Base-by-base conservation (phyloP, 2,113 vertebrate species). In the Tetrao urogallus region DNA sequence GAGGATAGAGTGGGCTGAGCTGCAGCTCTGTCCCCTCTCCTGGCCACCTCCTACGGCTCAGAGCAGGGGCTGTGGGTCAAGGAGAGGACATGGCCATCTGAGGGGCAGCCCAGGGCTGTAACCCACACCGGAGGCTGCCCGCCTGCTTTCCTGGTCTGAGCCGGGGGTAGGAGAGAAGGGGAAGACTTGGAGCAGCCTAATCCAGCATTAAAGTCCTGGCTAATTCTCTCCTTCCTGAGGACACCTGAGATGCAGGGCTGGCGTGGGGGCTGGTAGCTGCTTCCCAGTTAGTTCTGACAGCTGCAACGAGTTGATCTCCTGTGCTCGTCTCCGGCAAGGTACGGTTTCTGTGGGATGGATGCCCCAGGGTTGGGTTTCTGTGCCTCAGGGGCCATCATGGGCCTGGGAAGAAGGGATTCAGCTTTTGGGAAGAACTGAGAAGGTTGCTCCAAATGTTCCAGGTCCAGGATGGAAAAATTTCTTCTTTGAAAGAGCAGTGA, bases 141-240 rank as follows among this genome's bases (percentile, higher is more conserved):
- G 21, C 72, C 67, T 3, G 1, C 86, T 82, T 85, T 38, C 81
- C 75, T 1, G 4, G 15, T 48, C 71, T 90, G 67, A 93, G 61
- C 83, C 70, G 61, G 13, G 54, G 40, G 56, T 48, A 70, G 43
- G 74, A 96, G 80, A 79, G 52, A 70, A 79, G 71, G 82, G 80
- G 74, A 74, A 78, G 89, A 81, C 47, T 48, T 85, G 52, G 57
- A 65, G 57, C 76, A 79, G 70, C 57, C 65, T 96, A 93, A 95
- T 96, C 92, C 92, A 92, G 48, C 82, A 71, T 91, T 75, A 91
- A 91, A 94, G 88, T 83, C n/a, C 32, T 76, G 28, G 40, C 60
- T 90, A 89, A 96, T 95, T 95, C 91, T 87, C 79, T 93, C 74
- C 92, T 96, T 96, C 93, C 95, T 96, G 84, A 82, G 91, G 95